A percentile compares a stretch with the other conserved stretches of the same genome.
phyloP scores from a whole-genome alignment of 2,888 invertebrate species.

The Hemaris fuciformis region DNA sequence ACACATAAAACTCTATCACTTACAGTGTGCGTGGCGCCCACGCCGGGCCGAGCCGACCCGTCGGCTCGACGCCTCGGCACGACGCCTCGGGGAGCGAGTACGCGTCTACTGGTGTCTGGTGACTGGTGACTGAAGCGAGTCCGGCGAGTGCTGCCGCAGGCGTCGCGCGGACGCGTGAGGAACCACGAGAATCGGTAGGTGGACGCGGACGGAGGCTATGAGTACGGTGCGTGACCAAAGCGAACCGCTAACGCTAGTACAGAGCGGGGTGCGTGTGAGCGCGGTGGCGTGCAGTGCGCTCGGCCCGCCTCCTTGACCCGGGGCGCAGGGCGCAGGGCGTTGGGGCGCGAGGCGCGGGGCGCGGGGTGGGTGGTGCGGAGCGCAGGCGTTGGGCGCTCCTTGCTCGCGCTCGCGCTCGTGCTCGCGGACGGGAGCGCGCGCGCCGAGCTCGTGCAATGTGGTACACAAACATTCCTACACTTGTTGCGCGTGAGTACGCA shows the following conservation, averaged over 20 bases:
- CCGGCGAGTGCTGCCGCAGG: background rate
- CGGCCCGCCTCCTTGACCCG: conserved; percentile 42
- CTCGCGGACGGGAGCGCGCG: background rate
- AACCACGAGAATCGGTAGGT: background rate
- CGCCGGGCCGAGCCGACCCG: conserved; percentile 23
- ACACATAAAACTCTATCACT: conserved; percentile 64
- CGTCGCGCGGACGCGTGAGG: background rate
- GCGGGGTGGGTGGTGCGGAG: background rate
- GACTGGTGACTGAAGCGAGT: conserved; percentile 12
- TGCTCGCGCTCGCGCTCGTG: background rate
- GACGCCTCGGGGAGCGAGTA: conserved; percentile 21
- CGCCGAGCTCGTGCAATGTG: conserved; percentile 21
- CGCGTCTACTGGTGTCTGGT: conserved; percentile 1
- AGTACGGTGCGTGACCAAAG: conserved; percentile 10
- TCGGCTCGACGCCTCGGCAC: conserved; percentile 21
- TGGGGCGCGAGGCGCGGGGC: conserved; percentile 37
- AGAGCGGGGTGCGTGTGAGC: conserved; percentile 50
- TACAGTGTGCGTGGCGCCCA: conserved; percentile 45
- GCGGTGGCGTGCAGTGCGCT: conserved; percentile 36
- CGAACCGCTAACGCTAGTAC: conserved; percentile 14
- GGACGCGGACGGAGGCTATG: background rate
- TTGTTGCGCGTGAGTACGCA: conserved; percentile 49
- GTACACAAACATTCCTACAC: conserved; percentile 27
- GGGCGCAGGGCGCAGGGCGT: conserved; percentile 22
- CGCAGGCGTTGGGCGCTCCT: too few relatives aligned